phyloP scores from a whole-genome alignment of 1,140 invertebrate genomes.

The Pseudoatta argentina region DNA sequence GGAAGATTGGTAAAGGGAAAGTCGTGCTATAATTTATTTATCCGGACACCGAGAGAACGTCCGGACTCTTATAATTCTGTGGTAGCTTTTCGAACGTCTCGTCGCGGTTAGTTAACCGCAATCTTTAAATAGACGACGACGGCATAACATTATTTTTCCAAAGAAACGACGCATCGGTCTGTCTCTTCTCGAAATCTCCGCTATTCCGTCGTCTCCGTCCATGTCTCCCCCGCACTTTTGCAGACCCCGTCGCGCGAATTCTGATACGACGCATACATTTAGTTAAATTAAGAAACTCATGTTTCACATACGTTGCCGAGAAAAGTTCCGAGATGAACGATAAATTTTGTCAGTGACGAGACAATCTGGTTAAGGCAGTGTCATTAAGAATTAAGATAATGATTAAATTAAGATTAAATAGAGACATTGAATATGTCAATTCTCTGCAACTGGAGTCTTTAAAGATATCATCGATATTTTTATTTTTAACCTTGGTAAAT shows the following conservation, averaged over 20 bases:
- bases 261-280: conserved; percentile 60
- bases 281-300: conserved; percentile 60
- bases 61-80: conserved; percentile 25
- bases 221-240: conserved; percentile 9
- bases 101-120: conserved; percentile 75
- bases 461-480: too few relatives aligned
- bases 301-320: conserved; percentile 9
- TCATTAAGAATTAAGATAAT: not conserved
- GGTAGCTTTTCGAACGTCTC: conserved; percentile 57
- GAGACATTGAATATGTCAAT: not conserved
- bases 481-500: too few relatives aligned
- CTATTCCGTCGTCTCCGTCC: not conserved
- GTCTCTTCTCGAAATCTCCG: conserved; percentile 50
- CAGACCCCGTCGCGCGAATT: conserved; percentile 47
- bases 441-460: not conserved
- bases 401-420: not conserved
- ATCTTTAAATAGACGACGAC: conserved; percentile 81
- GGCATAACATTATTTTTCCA: conserved; percentile 81
- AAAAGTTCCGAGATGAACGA: conserved; percentile 69
- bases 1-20: conserved; percentile 3
- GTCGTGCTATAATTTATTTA: conserved; percentile 56
- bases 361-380: not conserved
- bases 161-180: conserved; percentile 71
- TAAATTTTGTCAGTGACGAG: conserved; percentile 14
- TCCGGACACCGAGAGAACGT: conserved; percentile 22